A percentile compares a stretch with the other conserved stretches of the same genome.
These are phyloP conservation scores for Sphenopsis melanotis DNA, from an alignment of 2,797 vertebrate species.

Conservation along the genomic window DNA sequence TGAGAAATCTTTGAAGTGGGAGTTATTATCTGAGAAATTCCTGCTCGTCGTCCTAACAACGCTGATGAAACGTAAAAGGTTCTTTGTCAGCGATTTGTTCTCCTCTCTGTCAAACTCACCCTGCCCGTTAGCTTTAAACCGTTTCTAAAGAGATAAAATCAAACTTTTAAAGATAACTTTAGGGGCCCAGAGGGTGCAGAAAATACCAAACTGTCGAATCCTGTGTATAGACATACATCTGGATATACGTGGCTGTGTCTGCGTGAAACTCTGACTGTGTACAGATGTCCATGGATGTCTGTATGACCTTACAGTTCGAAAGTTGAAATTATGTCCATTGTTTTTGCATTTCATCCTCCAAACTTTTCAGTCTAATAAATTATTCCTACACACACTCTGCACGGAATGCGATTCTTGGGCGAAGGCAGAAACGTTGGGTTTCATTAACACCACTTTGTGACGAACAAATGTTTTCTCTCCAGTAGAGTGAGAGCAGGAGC, in stretches of 20 bases:
- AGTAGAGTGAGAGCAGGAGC: conserved; percentile 2
- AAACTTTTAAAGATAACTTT: conserved; percentile 75
- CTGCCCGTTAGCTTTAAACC: conserved; percentile 85
- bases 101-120: conserved; percentile 89
- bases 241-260: conserved; percentile 12
- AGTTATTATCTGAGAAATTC: conserved; percentile 96
- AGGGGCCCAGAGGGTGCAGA: conserved; percentile 58
- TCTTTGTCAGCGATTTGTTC: conserved; percentile 94
- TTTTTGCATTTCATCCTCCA: conserved; percentile 32
- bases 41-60: conserved; percentile 95
- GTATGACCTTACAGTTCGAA: conserved; percentile 39
- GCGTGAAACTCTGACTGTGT: conserved; percentile 15
- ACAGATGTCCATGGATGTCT: conserved; percentile 2
- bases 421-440: conserved; percentile 2
- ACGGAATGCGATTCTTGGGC: not conserved
- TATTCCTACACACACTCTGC: conserved; percentile 17
- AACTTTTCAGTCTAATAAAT: conserved; percentile 23
- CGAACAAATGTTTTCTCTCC: conserved; percentile 24
- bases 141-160: conserved; percentile 82
- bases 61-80: conserved; percentile 95
- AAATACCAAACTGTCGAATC: conserved; percentile 51
- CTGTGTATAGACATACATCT: conserved; percentile 34
- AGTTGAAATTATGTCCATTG: conserved; percentile 28
- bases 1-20: conserved; percentile 89
- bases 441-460: not conserved